A percentile compares a stretch with the other conserved stretches of the same genome.
Evolutionary conservation across 2,888 invertebrate species (phyloP).

Genomic region (Mimachlamys varia): DNA sequence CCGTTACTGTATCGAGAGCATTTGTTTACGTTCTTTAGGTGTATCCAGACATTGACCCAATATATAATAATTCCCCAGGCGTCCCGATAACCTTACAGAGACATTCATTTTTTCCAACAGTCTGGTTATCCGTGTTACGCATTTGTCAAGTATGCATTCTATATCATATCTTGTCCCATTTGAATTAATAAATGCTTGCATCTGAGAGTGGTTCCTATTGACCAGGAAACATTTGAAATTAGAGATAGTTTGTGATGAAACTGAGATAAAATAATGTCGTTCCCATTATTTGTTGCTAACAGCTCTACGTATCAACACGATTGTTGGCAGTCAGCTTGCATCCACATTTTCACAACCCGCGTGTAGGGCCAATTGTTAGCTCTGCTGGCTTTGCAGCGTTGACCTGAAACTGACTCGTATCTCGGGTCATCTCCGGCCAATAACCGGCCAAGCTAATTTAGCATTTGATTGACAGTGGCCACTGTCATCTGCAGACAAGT

Average conservation of each 20-base stretch:
- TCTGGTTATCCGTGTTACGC: background rate
- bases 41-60: background rate
- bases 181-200: background rate
- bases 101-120: too few species aligned
- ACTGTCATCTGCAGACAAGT: background rate
- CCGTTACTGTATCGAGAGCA: background rate
- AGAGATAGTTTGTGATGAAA: background rate
- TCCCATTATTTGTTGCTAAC: background rate
- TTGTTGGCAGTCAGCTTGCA: background rate
- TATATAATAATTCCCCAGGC: background rate
- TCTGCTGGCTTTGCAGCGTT: background rate
- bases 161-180: background rate
- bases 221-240: background rate
- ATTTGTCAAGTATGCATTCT: background rate
- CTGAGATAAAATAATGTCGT: background rate
- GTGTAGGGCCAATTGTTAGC: background rate
- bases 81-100: background rate
- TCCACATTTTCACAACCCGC: background rate
- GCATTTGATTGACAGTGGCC: background rate
- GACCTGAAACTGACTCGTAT: conserved; percentile 31
- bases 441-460: conserved; percentile 15
- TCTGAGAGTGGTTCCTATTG: background rate
- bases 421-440: conserved; percentile 28
- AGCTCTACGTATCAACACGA: background rate
- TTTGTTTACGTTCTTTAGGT: background rate